Conservation (phyloP, 2,888 invertebrate genomes). For the Candidula unifasciata region DNA sequence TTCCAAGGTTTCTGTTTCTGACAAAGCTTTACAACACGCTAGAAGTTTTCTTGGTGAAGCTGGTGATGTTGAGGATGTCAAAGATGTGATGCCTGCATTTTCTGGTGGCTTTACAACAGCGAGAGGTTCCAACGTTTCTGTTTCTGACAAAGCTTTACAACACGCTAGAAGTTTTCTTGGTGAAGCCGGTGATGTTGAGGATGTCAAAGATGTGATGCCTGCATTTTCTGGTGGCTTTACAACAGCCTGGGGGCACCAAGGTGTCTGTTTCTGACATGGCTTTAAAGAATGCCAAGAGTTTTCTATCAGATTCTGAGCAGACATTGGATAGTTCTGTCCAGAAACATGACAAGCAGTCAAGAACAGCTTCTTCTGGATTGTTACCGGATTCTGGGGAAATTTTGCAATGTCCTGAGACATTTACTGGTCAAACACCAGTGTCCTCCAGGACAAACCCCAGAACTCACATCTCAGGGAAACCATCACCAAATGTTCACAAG, state of each 20-base stretch:
- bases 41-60: too few relatives aligned
- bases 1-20: conserved; percentile 46
- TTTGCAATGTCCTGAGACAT: neutral
- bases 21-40: conserved; percentile 50
- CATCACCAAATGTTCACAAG: neutral
- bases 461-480: neutral
- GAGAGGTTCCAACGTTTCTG: neutral
- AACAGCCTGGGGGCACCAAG: conserved; percentile 46
- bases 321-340: neutral
- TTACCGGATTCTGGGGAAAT: neutral
- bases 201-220: neutral
- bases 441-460: neutral
- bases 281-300: conserved; percentile 44
- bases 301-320: neutral
- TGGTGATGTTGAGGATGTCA: too few relatives aligned
- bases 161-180: conserved; percentile 11
- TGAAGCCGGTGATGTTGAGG: neutral
- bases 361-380: neutral
- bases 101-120: conserved; percentile 15
- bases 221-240: conserved; percentile 44
- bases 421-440: too few relatives aligned
- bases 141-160: conserved; percentile 20
- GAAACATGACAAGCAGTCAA: neutral
- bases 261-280: conserved; percentile 52
- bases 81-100: neutral